Evolutionary conservation across 2,888 invertebrate species (phyloP).

Genomic region (Leistus spinibarbis): DNA sequence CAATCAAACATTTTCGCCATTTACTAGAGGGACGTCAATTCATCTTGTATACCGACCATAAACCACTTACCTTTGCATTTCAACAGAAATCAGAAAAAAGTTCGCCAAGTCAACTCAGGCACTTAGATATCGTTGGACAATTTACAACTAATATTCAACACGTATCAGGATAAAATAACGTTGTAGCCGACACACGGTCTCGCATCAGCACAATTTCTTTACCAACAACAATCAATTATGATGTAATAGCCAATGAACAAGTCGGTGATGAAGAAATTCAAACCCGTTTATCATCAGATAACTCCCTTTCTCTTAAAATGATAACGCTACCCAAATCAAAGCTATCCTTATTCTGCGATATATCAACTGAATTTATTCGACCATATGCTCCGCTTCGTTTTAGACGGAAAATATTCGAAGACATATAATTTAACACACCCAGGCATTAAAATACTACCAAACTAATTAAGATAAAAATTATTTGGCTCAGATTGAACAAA

Average conservation of each 20-base stretch:
- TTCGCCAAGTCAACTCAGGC: constrained; percentile 44
- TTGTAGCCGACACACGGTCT: constrained; percentile 50
- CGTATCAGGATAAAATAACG: constrained; percentile 48
- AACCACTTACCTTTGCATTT: constrained; percentile 49
- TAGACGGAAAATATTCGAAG: constrained; percentile 36
- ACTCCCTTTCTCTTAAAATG: not conserved
- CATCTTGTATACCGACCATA: constrained; percentile 49
- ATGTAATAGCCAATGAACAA: constrained; percentile 36
- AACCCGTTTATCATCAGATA: too few relatives aligned
- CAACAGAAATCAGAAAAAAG: constrained; percentile 44
- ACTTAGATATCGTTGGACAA: constrained; percentile 44
- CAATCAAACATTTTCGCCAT: constrained; percentile 48
- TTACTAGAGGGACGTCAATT: constrained; percentile 49
- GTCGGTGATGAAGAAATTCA: constrained; percentile 48
- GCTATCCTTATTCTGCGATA: constrained; percentile 3
- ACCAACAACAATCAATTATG: constrained; percentile 38
- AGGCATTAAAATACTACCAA: constrained; percentile 44
- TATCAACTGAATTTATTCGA: constrained; percentile 7
- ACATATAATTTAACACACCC: constrained; percentile 46
- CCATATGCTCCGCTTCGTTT: constrained; percentile 36
- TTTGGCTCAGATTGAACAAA: constrained; percentile 51
- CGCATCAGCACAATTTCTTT: constrained; percentile 21
- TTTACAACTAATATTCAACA: constrained; percentile 47
- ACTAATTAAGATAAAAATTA: constrained; percentile 49
- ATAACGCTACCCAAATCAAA: not conserved